Evolutionary conservation across 2,888 invertebrate species (phyloP).

Genomic region (Panorpa germanica): DNA sequence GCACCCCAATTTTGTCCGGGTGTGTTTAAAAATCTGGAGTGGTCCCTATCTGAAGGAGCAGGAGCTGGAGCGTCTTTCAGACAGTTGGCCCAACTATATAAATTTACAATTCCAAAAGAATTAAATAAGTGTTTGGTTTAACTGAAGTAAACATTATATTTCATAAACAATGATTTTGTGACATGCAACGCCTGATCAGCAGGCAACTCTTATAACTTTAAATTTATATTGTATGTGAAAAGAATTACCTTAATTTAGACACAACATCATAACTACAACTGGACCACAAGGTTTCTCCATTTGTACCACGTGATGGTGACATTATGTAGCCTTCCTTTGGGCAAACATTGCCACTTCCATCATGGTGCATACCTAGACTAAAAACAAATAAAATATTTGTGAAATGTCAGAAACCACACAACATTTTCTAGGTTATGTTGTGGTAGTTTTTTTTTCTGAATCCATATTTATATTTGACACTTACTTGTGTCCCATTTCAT

Average conservation of each 20-base stretch:
- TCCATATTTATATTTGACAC: slow-evolving; percentile 15
- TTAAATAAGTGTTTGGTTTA: neutral
- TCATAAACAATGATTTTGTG: neutral
- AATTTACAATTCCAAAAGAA: slow-evolving; percentile 6
- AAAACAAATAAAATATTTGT: slow-evolving; percentile 10
- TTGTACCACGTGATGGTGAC: slow-evolving; percentile 62
- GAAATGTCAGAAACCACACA: slow-evolving; percentile 5
- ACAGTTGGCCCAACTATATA: slow-evolving; percentile 40
- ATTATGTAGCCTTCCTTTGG: slow-evolving; percentile 62
- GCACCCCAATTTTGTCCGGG: slow-evolving; percentile 55
- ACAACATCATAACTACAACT: slow-evolving; percentile 49
- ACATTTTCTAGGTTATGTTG: slow-evolving; percentile 4
- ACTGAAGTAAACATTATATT: neutral
- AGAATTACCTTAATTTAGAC: slow-evolving; percentile 33
- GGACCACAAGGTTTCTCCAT: slow-evolving; percentile 64
- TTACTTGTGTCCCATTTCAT: slow-evolving; percentile 73
- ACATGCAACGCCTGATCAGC: neutral
- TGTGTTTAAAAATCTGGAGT: slow-evolving; percentile 37
- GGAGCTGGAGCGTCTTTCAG: slow-evolving; percentile 35
- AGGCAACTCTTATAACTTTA: neutral
- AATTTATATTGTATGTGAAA: slow-evolving; percentile 4
- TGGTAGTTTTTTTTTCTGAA: too few relatives aligned
- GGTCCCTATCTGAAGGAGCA: slow-evolving; percentile 31
- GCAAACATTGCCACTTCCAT: slow-evolving; percentile 50
- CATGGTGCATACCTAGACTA: slow-evolving; percentile 67